Conservation (phyloP, 2,113 vertebrate genomes). For the Anarrhichthys ocellatus region DNA sequence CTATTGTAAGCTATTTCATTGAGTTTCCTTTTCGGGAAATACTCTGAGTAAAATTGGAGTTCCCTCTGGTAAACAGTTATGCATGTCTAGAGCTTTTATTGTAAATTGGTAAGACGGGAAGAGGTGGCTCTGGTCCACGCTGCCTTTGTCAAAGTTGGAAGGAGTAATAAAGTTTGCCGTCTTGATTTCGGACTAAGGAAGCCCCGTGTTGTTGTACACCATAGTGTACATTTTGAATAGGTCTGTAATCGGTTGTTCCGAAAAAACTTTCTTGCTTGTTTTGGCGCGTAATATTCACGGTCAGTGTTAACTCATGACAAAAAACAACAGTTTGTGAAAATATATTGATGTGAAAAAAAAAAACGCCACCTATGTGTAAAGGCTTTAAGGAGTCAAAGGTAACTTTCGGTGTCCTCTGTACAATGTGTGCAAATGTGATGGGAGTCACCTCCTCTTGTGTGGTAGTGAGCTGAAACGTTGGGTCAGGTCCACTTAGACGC, state of each 20-base stretch:
- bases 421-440: constrained; percentile 18
- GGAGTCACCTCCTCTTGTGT: constrained; percentile 44
- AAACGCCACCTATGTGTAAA: background rate
- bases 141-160: background rate
- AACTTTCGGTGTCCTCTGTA: constrained; percentile 9
- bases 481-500: constrained; percentile 82
- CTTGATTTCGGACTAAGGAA: background rate
- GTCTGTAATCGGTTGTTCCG: no score
- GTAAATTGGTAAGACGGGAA: background rate
- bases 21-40: background rate
- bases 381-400: constrained; percentile 23
- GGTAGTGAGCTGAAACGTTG: constrained; percentile 61
- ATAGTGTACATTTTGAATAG: no score
- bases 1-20: background rate
- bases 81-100: background rate
- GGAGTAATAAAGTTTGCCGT: background rate
- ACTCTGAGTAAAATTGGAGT: background rate
- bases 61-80: background rate
- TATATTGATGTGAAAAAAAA: background rate
- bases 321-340: background rate
- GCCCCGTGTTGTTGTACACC: no score
- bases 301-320: background rate
- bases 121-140: background rate
- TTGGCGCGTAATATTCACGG: background rate
- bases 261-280: no score